phyloP scores from a whole-genome alignment of 2,888 invertebrate genomes.

The Liposcelis brunnea region DNA sequence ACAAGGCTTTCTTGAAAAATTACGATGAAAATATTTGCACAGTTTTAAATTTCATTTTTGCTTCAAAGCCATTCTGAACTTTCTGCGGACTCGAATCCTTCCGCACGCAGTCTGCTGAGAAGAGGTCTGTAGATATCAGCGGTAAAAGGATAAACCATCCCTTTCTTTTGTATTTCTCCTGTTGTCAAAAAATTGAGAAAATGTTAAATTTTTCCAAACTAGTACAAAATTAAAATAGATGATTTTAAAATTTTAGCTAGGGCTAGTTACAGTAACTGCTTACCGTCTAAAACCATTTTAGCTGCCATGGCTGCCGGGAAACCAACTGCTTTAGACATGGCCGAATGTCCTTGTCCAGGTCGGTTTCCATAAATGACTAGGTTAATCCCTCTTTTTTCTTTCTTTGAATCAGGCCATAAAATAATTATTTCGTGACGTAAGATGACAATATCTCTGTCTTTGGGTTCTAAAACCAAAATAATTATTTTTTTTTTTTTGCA shows the following conservation, averaged over 20 bases:
- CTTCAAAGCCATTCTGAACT: constrained; percentile 34
- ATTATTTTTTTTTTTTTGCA: background rate
- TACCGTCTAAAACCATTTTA: constrained; percentile 94
- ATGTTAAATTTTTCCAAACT: background rate
- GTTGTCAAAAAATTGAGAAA: constrained; percentile 9
- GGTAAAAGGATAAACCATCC: constrained; percentile 80
- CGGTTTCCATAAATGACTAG: constrained; percentile 80
- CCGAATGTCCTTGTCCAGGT: constrained; percentile 55
- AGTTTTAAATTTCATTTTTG: background rate
- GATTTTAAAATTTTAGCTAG: no score
- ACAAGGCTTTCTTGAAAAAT: no score
- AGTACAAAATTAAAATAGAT: constrained; percentile 9
- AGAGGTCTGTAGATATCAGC: constrained; percentile 88
- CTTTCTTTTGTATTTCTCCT: constrained; percentile 94
- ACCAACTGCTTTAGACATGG: constrained; percentile 90
- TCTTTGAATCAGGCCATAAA: constrained; percentile 71
- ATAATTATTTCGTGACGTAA: constrained; percentile 86
- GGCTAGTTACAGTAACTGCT: constrained; percentile 17
- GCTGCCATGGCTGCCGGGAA: constrained; percentile 90
- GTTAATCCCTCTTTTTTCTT: constrained; percentile 67
- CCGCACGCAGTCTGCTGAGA: constrained; percentile 64
- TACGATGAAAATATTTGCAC: no score
- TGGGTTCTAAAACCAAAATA: constrained; percentile 33
- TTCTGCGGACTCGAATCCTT: constrained; percentile 60
- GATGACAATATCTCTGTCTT: constrained; percentile 86